Percentiles rank a stretch among this genome's conserved stretches.
Conservation (phyloP, 2,797 vertebrate genomes). For the Spondyliosoma cantharus region DNA sequence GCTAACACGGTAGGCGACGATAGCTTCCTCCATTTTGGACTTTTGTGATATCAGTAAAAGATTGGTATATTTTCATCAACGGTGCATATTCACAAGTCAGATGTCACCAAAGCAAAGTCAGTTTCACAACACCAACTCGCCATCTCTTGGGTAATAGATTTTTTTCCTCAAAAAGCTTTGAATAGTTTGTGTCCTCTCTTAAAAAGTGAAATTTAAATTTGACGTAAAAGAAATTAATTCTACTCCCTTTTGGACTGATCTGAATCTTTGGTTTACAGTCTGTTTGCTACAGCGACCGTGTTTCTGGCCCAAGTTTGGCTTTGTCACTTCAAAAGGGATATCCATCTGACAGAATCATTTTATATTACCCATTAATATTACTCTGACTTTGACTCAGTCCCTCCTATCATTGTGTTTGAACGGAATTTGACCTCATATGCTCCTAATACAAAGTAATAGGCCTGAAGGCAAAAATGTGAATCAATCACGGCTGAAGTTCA, state of each 20-base stretch:
- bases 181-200: too few species aligned
- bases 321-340: background rate
- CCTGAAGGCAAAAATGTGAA: background rate
- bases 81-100: background rate
- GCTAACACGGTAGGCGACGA: background rate
- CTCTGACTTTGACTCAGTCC: too few species aligned
- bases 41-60: background rate
- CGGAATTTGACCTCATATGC: background rate
- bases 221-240: background rate
- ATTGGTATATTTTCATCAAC: background rate
- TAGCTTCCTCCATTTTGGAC: background rate
- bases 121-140: too few species aligned
- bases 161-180: too few species aligned
- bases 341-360: background rate
- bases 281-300: too few species aligned
- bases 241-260: too few species aligned
- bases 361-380: too few species aligned
- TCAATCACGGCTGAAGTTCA: background rate
- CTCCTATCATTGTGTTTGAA: background rate
- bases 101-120: background rate
- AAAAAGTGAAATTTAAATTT: background rate
- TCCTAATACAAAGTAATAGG: background rate
- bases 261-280: too few species aligned
- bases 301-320: background rate
- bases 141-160: too few species aligned